Percentiles rank a stretch among this genome's conserved stretches.
These are phyloP conservation scores for Eupsilia transversa DNA, from an alignment of 2,888 invertebrate species.

Conservation along the genomic window DNA sequence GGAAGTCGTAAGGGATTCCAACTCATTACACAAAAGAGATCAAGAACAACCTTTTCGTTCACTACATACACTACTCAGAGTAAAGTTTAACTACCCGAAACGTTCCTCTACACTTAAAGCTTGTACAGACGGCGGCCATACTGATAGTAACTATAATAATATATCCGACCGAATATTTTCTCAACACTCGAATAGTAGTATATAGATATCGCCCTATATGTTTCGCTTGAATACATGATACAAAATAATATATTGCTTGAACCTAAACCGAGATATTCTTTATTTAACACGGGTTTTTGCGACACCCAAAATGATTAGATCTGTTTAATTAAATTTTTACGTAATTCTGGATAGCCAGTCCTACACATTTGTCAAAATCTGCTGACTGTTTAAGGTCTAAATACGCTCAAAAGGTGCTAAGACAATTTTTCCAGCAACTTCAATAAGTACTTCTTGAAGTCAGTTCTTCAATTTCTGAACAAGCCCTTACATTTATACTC, in stretches of 20 bases:
- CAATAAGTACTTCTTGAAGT: not conserved
- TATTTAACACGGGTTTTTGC: too few species aligned
- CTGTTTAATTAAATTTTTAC: too few species aligned
- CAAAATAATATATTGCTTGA: too few species aligned
- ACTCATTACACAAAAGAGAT: constrained; percentile 23
- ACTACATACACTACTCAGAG: constrained; percentile 34
- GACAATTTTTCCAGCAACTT: not conserved
- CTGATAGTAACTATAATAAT: not conserved
- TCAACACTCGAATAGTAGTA: not conserved
- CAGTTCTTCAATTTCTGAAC: not conserved
- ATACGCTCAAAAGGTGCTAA: not conserved
- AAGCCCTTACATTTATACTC: not conserved
- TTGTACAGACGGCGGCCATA: constrained; percentile 1
- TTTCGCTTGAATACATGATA: too few species aligned
- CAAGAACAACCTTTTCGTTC: constrained; percentile 36
- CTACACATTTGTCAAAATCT: too few species aligned
- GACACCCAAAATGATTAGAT: too few species aligned
- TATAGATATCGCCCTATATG: too few species aligned
- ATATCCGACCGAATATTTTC: not conserved
- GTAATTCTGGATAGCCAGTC: too few species aligned
- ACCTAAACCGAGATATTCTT: too few species aligned
- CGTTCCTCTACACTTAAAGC: constrained; percentile 7
- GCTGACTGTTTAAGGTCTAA: too few species aligned
- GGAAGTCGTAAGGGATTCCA: constrained; percentile 11
- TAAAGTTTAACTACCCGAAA: constrained; percentile 45